Base-by-base conservation (phyloP, 2,113 vertebrate genomes). In the Nesoenas mayeri region DNA sequence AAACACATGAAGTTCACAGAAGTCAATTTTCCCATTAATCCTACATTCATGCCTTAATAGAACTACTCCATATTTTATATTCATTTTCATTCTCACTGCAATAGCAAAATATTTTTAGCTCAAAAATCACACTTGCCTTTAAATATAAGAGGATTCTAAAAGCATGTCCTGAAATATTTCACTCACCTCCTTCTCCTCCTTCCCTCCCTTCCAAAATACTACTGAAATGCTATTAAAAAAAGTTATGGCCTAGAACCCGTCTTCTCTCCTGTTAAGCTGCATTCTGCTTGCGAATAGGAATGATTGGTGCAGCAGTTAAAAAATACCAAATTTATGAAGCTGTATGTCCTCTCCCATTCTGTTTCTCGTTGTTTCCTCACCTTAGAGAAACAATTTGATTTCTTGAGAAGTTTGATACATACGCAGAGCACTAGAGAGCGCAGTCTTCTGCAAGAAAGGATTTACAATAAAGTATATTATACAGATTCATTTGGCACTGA, bases 1-100 rank as follows among this genome's bases (percentile, higher is more conserved):
- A 88, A 89, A 91, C 47, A 94, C 4, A 5, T 42, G 38, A 92
- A 85, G 47, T 92, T 96, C 93, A 93, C 44, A 73, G 70, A 94
- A 95, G 72, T 75, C 57, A 84, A 48, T 82, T 84, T 82, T 86
- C 5, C 53, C 32, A 91, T 91, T 96, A 91, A 93, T 66, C 72
- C 40, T n/a, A 73, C 20, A 40, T 87, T 81, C 32, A 31, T 24
- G 19, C 77, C 53, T 84, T 81, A 88, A 89, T 14, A 96, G 24
- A 96, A 89, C 57, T 56, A 58, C 10, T 18, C 26, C 50, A 66
- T 91, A 72, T 70, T 93, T 90, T 48, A 88, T 38, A 71, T 32
- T 40, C 7, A 29, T 75, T 84, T 94, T 78, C 38, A 34, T 69
- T 86, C 88, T 82, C 2, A 3, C 44, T 84, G 82, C 24, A 93